A percentile compares a stretch with the other conserved stretches of the same genome.
phyloP scores from a whole-genome alignment of 2,888 invertebrate species.

The Pimpla rufipes region DNA sequence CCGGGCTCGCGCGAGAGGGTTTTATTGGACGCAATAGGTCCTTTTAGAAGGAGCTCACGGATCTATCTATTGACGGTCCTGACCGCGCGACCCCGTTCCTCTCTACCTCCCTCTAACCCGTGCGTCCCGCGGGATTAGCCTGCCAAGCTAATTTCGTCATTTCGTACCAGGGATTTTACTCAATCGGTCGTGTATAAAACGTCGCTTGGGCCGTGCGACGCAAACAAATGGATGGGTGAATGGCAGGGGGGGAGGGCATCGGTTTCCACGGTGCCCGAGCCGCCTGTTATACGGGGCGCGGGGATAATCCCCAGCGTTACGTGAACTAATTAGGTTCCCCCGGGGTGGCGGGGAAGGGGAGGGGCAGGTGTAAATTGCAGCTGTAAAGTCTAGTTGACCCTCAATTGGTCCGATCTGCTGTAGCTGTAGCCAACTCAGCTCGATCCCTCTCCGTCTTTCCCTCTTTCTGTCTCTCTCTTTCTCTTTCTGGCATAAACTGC shows the following conservation, averaged over 20 bases:
- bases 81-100: not conserved
- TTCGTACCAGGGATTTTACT: slow-evolving; percentile 53
- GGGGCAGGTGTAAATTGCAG: slow-evolving; percentile 68
- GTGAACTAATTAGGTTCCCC: slow-evolving; percentile 72
- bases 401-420: not conserved
- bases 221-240: no score
- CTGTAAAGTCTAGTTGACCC: slow-evolving; percentile 65
- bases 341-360: no score
- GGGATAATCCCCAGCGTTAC: slow-evolving; percentile 67
- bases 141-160: slow-evolving; percentile 68
- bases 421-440: not conserved
- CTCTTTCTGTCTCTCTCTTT: no score
- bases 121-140: slow-evolving; percentile 49
- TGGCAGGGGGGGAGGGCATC: slow-evolving; percentile 3
- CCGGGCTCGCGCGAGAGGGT: slow-evolving; percentile 17
- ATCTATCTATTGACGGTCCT: slow-evolving; percentile 35
- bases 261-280: slow-evolving; percentile 15
- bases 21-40: slow-evolving; percentile 58
- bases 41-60: slow-evolving; percentile 24
- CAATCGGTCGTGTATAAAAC: slow-evolving; percentile 47
- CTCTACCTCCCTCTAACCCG: no score
- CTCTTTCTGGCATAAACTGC: not conserved
- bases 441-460: not conserved
- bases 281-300: slow-evolving; percentile 53
- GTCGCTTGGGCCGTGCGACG: not conserved